Evolutionary conservation across 2,888 invertebrate species (phyloP).

Genomic region (Acrocyrtus sp.): DNA sequence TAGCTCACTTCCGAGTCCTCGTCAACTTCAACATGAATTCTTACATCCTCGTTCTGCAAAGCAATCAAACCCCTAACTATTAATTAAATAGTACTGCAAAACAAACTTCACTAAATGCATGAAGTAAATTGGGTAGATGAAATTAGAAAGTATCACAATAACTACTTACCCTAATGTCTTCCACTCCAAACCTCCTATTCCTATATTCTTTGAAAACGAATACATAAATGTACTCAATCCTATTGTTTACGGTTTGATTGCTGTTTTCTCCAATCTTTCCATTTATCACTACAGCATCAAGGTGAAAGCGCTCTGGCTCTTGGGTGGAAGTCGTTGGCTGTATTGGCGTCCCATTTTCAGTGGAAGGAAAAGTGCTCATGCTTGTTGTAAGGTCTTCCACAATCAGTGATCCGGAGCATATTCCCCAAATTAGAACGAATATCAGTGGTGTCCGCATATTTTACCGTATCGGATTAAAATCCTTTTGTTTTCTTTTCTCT

Average conservation of each 20-base stretch:
- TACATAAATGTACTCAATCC: conserved; percentile 43
- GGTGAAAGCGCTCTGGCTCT: neutral
- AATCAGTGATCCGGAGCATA: too few species aligned
- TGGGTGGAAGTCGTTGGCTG: too few species aligned
- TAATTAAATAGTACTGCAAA: neutral
- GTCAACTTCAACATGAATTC: conserved; percentile 64
- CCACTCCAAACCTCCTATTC: too few species aligned
- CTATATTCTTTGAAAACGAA: conserved; percentile 38
- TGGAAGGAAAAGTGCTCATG: too few species aligned
- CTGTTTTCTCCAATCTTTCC: conserved; percentile 18
- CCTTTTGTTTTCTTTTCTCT: too few species aligned
- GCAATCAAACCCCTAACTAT: neutral
- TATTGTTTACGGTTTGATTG: conserved; percentile 19
- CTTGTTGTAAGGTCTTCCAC: too few species aligned
- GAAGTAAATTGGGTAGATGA: neutral
- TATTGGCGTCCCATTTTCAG: too few species aligned
- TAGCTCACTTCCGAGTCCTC: conserved; percentile 69
- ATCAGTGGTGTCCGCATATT: too few species aligned
- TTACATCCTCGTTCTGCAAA: conserved; percentile 58
- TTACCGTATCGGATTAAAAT: too few species aligned
- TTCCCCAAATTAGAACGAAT: too few species aligned
- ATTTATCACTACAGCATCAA: conserved; percentile 8
- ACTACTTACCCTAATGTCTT: conserved; percentile 9
- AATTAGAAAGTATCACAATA: neutral
- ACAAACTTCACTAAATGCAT: neutral